These are phyloP conservation scores for Cynodonichthys magdalenae DNA, from an alignment of 2,797 vertebrate species.

Conservation along the genomic window DNA sequence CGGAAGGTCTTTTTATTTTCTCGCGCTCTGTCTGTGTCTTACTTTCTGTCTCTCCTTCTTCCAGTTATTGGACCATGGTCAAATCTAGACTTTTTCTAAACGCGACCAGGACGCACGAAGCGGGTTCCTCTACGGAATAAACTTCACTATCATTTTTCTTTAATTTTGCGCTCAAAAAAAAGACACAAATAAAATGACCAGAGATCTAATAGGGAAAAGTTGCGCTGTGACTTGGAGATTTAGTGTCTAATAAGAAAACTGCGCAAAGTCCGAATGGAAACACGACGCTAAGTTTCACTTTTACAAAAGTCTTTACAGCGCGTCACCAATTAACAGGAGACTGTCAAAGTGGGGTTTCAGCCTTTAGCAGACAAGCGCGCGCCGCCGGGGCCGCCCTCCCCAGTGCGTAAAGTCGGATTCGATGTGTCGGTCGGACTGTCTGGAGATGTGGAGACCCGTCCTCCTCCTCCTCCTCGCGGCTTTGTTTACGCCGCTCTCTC, in stretches of 20 bases:
- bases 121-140: conserved; percentile 6
- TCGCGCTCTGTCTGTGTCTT: conserved; percentile 8
- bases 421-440: conserved; percentile 69
- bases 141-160: conserved; percentile 33
- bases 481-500: conserved; percentile 82
- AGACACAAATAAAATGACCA: not conserved
- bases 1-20: conserved; percentile 11
- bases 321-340: conserved; percentile 53
- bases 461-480: conserved; percentile 81
- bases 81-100: conserved; percentile 21
- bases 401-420: conserved; percentile 70
- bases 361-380: conserved; percentile 47
- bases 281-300: conserved; percentile 48
- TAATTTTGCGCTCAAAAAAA: conserved; percentile 4
- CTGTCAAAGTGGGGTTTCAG: conserved; percentile 70
- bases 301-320: conserved; percentile 51
- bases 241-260: conserved; percentile 34
- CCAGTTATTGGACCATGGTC: conserved; percentile 35
- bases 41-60: conserved; percentile 21
- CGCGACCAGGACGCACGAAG: conserved; percentile 15
- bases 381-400: conserved; percentile 67
- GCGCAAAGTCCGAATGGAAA: conserved; percentile 51
- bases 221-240: conserved; percentile 41
- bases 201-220: conserved; percentile 13
- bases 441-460: conserved; percentile 83